Conservation (phyloP, 1,140 invertebrate genomes). For the Dufourea novaeangliae region DNA sequence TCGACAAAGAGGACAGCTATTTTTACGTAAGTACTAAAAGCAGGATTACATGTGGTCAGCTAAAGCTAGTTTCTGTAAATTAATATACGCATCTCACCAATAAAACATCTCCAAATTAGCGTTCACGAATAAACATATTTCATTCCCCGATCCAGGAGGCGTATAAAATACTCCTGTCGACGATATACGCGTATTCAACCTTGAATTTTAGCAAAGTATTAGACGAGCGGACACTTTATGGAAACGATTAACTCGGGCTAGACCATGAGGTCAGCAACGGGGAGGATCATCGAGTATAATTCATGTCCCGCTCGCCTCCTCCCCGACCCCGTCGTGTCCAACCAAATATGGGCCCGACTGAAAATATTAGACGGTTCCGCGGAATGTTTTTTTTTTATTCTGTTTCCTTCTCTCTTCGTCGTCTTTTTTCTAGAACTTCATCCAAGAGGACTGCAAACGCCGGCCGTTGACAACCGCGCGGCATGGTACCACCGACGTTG, state of each 20-base stretch:
- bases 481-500: constrained; percentile 36
- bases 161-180: neutral
- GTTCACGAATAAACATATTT: neutral
- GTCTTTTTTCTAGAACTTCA: neutral
- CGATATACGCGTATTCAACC: neutral
- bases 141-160: neutral
- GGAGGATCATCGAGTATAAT: constrained; percentile 24
- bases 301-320: constrained; percentile 4
- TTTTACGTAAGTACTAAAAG: neutral
- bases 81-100: neutral
- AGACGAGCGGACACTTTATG: neutral
- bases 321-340: constrained; percentile 6
- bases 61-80: neutral
- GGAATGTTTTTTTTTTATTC: neutral
- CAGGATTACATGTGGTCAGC: neutral
- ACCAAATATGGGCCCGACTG: constrained; percentile 25
- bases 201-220: neutral
- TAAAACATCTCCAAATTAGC: neutral
- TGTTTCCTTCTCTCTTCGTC: neutral
- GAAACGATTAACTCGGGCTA: constrained; percentile 15
- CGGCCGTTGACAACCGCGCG: constrained; percentile 48
- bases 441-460: constrained; percentile 17
- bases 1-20: neutral
- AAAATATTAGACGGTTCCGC: constrained; percentile 41
- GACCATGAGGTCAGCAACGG: neutral